Conservation (phyloP, 2,113 vertebrate species). For the Numida meleagris region DNA sequence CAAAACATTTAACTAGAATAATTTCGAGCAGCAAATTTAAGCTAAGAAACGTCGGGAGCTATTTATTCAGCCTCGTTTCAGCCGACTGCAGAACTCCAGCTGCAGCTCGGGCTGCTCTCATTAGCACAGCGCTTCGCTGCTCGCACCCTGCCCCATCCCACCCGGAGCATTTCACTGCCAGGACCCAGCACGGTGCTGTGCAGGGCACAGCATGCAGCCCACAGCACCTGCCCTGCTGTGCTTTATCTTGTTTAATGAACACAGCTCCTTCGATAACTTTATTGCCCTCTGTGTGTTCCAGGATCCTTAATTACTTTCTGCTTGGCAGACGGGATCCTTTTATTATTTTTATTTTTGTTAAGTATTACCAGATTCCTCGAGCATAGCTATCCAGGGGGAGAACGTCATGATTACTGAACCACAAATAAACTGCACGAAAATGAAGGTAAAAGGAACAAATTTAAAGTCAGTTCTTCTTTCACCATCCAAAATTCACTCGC, state of each 20-base stretch:
- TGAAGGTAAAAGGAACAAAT: background rate
- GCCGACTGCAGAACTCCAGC: background rate
- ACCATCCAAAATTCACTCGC: background rate
- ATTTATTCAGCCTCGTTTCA: conserved; percentile 8
- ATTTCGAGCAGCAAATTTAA: background rate
- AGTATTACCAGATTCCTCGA: conserved; percentile 32
- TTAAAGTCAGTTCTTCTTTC: background rate
- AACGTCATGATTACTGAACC: conserved; percentile 1
- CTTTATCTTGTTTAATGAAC: conserved; percentile 57
- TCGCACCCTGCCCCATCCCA: background rate
- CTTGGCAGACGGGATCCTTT: conserved; percentile 44
- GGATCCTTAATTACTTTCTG: conserved; percentile 59
- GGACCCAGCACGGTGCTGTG: background rate
- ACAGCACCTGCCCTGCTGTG: conserved; percentile 1
- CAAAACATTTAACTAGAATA: background rate
- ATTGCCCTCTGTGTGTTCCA: conserved; percentile 34
- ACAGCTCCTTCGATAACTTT: conserved; percentile 36
- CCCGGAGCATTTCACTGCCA: background rate
- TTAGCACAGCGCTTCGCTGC: too few species aligned
- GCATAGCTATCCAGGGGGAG: background rate
- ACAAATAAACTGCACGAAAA: background rate
- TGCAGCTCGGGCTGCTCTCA: too few species aligned
- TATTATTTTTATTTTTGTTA: background rate
- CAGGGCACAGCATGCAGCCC: background rate
- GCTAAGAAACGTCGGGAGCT: background rate